A percentile compares a stretch with the other conserved stretches of the same genome.
Conservation (phyloP, 1,140 invertebrate species). For the Araneus ventricosus region DNA sequence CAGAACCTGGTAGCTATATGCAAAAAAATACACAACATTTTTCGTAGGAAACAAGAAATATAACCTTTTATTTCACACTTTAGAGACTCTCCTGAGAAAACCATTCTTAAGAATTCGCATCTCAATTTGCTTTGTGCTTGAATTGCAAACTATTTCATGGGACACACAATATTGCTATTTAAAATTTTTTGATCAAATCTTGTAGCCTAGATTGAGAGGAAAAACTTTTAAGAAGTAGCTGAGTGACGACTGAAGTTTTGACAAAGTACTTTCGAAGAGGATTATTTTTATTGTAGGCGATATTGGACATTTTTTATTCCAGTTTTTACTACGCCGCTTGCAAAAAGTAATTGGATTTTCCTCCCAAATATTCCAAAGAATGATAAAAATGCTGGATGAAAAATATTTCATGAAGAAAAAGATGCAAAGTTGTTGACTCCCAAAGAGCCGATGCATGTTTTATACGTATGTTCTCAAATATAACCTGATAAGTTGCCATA, state of each 20-base stretch:
- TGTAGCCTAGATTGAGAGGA: background rate
- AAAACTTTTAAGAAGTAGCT: no score
- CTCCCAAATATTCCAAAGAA: background rate
- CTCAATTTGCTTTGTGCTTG: background rate
- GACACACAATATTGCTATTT: background rate
- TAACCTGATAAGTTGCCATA: no score
- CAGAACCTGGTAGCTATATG: no score
- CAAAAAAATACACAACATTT: no score
- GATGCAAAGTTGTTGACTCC: no score
- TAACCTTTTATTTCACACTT: no score
- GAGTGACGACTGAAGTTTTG: no score
- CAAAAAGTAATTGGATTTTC: constrained; percentile 21
- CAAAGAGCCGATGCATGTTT: no score
- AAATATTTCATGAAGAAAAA: background rate
- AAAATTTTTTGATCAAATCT: background rate
- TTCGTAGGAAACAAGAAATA: no score
- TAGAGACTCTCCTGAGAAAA: background rate
- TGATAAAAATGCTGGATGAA: background rate
- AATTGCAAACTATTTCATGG: background rate
- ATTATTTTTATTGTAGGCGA: background rate
- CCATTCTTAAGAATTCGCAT: background rate
- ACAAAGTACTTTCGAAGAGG: no score
- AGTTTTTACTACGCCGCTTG: background rate
- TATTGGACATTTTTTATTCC: constrained; percentile 11
- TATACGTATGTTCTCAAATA: no score